Percentiles rank a stretch among this genome's conserved stretches.
These are phyloP conservation scores for Meda fulgida DNA, from an alignment of 2,797 vertebrate genomes.

Conservation along the genomic window DNA sequence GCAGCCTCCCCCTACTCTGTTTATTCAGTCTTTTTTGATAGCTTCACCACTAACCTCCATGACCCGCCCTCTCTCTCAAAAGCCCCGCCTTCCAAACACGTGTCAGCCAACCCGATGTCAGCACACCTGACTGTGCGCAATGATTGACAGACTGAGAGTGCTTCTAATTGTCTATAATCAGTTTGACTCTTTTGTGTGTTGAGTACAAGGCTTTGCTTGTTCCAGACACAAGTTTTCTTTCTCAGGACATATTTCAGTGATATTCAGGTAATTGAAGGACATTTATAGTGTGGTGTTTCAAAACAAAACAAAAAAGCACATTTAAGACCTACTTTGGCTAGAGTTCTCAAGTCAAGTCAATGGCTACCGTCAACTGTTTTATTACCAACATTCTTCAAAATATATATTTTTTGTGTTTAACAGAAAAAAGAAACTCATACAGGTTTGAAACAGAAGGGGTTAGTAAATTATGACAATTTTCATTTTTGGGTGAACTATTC, in stretches of 20 bases:
- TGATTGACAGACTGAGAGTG: constrained; percentile 3
- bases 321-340: neutral
- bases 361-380: too few relatives aligned
- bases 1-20: too few relatives aligned
- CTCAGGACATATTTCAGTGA: neutral
- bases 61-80: neutral
- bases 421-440: too few relatives aligned
- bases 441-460: too few relatives aligned
- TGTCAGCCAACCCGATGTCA: neutral
- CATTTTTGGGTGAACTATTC: too few relatives aligned
- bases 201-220: neutral
- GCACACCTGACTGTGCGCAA: neutral
- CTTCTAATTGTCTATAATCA: neutral
- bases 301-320: neutral
- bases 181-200: neutral
- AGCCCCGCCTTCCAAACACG: neutral
- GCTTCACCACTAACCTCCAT: neutral
- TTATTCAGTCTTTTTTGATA: neutral
- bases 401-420: too few relatives aligned
- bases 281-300: neutral
- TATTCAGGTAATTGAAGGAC: too few relatives aligned
- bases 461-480: too few relatives aligned
- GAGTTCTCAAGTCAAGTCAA: neutral
- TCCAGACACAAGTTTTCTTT: too few relatives aligned
- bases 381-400: too few relatives aligned